Percentiles rank a stretch among this genome's conserved stretches.
phyloP scores from a whole-genome alignment of 2,888 invertebrate species.

The Scaptomyza tumidula region DNA sequence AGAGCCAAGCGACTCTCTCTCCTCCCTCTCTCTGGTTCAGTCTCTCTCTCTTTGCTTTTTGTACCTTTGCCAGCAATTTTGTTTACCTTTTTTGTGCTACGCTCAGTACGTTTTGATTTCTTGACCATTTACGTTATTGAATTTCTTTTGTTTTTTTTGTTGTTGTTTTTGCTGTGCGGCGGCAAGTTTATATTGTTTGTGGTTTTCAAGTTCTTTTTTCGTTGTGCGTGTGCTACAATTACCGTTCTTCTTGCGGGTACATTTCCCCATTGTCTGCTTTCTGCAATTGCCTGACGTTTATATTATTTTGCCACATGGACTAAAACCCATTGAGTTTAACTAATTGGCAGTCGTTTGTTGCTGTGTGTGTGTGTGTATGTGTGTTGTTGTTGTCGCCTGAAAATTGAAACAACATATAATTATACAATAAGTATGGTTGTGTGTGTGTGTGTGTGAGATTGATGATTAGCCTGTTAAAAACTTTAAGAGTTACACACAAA shows the following conservation, averaged over 20 bases:
- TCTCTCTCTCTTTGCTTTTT: slow-evolving; percentile 34
- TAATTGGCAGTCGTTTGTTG: slow-evolving; percentile 36
- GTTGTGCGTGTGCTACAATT: slow-evolving; percentile 68
- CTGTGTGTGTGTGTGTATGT: background rate
- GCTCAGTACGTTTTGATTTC: slow-evolving; percentile 78
- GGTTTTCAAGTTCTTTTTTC: slow-evolving; percentile 4
- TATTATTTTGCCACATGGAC: slow-evolving; percentile 59
- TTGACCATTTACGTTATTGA: slow-evolving; percentile 79
- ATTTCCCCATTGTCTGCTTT: slow-evolving; percentile 19
- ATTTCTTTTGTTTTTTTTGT: slow-evolving; percentile 47
- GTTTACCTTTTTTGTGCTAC: slow-evolving; percentile 72
- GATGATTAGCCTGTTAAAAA: slow-evolving; percentile 61
- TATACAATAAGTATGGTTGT: slow-evolving; percentile 21
- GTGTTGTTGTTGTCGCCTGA: slow-evolving; percentile 35
- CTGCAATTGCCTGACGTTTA: slow-evolving; percentile 58
- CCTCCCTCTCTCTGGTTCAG: slow-evolving; percentile 10
- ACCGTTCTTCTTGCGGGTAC: slow-evolving; percentile 57
- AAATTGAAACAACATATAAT: slow-evolving; percentile 38
- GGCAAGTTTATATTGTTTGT: background rate
- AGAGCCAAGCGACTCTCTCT: background rate
- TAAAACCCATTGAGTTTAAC: slow-evolving; percentile 22
- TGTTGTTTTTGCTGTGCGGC: slow-evolving; percentile 3
- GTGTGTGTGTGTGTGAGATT: slow-evolving; percentile 49
- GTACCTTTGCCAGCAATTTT: slow-evolving; percentile 75
- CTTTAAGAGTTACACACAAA: slow-evolving; percentile 29